Conservation (phyloP, 2,113 vertebrate genomes). For the Amia ocellicauda region DNA sequence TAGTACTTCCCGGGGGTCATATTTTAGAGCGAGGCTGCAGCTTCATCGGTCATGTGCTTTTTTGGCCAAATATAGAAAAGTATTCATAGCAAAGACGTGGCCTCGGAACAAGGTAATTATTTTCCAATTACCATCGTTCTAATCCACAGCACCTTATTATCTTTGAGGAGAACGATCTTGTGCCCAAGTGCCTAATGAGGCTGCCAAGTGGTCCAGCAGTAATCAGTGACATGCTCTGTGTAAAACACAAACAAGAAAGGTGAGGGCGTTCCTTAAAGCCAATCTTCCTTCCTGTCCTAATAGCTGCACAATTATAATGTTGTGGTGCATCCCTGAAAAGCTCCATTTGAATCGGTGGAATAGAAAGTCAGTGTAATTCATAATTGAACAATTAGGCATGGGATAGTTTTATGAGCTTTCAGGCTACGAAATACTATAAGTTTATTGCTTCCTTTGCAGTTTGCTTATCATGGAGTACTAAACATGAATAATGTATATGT, state of each 20-base stretch:
- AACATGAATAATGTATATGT: slow-evolving; percentile 25
- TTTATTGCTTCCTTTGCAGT: slow-evolving; percentile 21
- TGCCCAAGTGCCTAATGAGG: too few species aligned
- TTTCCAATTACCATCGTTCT: slow-evolving; percentile 6
- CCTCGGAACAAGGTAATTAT: slow-evolving; percentile 11
- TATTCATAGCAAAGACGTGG: background rate
- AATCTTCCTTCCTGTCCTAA: slow-evolving; percentile 19
- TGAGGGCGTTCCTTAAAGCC: slow-evolving; percentile 39
- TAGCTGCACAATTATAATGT: slow-evolving; percentile 34
- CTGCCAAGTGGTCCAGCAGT: background rate
- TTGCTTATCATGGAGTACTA: slow-evolving; percentile 29
- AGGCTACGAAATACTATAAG: slow-evolving; percentile 2
- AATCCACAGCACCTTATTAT: slow-evolving; percentile 6
- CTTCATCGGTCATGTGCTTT: background rate
- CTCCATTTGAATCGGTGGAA: slow-evolving; percentile 27
- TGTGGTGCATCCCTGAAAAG: slow-evolving; percentile 3
- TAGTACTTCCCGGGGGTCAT: background rate
- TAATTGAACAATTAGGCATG: background rate
- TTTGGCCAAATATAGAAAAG: background rate
- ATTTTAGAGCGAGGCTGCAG: background rate
- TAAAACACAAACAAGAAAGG: slow-evolving; percentile 22
- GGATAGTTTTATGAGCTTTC: background rate
- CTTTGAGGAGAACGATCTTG: background rate
- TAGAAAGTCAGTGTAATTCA: slow-evolving; percentile 18
- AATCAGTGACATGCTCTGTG: background rate